Percentiles rank a stretch among this genome's conserved stretches.
Evolutionary conservation across 2,113 vertebrate genomes (phyloP).

Genomic region (Colius striatus): DNA sequence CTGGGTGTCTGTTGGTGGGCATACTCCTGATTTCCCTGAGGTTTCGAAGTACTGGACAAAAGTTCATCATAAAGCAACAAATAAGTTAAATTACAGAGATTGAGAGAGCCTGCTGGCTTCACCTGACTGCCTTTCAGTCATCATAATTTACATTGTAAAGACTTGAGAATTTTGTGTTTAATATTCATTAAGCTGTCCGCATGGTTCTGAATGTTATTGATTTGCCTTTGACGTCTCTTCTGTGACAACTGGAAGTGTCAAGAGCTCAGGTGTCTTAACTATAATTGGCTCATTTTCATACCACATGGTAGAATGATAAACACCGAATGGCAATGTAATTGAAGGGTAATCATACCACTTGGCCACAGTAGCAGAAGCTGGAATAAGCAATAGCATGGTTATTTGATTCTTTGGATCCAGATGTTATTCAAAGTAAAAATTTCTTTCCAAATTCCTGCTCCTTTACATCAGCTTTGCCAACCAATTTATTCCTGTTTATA

Average conservation of each 20-base stretch:
- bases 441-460: not conserved
- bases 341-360: conserved; percentile 10
- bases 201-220: conserved; percentile 4
- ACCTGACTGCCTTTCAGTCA: not conserved
- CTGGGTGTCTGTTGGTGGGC: not conserved
- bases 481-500: not conserved
- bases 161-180: conserved; percentile 9
- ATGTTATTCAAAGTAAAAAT: not conserved
- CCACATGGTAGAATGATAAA: not conserved
- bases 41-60: not conserved
- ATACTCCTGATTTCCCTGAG: not conserved
- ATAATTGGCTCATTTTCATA: conserved; percentile 29
- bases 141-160: not conserved
- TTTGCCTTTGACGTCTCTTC: conserved; percentile 38
- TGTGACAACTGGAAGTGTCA: conserved; percentile 2
- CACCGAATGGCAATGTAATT: not conserved
- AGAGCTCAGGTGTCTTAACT: not conserved
- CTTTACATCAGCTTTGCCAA: not conserved
- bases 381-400: not conserved
- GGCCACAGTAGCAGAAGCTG: not conserved
- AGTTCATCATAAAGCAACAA: not conserved
- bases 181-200: not conserved
- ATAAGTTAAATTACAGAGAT: not conserved
- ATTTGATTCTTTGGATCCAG: not conserved
- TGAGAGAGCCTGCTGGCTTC: not conserved